Percentiles rank a stretch among this genome's conserved stretches.
These are phyloP conservation scores for Aplidium turbinatum DNA, from an alignment of 23 tunicate species.

Conservation along the genomic window DNA sequence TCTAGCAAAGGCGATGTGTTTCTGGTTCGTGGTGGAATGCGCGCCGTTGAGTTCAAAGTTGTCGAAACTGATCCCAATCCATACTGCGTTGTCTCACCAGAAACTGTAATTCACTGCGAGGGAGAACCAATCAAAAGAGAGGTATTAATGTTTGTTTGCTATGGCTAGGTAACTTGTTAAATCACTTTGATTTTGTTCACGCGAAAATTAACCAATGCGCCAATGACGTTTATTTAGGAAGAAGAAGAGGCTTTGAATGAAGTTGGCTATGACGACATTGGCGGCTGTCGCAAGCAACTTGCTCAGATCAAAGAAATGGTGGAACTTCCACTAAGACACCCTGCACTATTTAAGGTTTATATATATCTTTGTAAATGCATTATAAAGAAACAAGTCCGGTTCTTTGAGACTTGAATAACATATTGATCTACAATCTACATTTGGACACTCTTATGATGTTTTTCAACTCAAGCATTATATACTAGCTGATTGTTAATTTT, in stretches of 20 bases:
- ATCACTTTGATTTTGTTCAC: neutral
- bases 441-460: too few species aligned
- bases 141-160: constrained; percentile 1
- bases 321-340: constrained; percentile 93
- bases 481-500: too few species aligned
- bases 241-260: constrained; percentile 94
- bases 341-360: constrained; percentile 85
- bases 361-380: neutral
- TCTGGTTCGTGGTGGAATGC: constrained; percentile 89
- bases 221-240: constrained; percentile 63
- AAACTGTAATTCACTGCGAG: constrained; percentile 93
- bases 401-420: too few species aligned
- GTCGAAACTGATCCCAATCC: constrained; percentile 95
- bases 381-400: too few species aligned
- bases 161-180: too few species aligned
- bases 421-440: too few species aligned
- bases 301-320: constrained; percentile 99
- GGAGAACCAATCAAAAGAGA: constrained; percentile 98
- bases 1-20: constrained; percentile 91
- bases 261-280: constrained; percentile 98
- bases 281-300: constrained; percentile 93
- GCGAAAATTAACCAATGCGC: too few species aligned
- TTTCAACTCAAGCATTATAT: too few species aligned
- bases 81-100: constrained; percentile 97
- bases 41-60: constrained; percentile 97